Percentiles rank a stretch among this genome's conserved stretches.
These are phyloP conservation scores for Gymnogyps californianus DNA, from an alignment of 2,113 vertebrate species.

Conservation along the genomic window DNA sequence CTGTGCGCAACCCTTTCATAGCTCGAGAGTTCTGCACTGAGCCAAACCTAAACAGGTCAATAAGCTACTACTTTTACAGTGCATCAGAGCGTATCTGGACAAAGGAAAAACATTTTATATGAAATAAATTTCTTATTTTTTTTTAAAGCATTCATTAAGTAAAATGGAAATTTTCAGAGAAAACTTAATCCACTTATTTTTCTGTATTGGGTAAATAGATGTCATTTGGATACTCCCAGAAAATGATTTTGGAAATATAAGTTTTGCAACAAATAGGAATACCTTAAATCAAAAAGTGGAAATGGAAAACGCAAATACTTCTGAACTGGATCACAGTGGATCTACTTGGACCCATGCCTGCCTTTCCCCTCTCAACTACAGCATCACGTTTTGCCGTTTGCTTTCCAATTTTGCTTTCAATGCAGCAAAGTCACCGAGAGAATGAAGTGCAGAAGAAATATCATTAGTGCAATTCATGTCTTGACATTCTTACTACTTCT, in stretches of 20 bases:
- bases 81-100: neutral
- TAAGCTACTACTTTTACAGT: neutral
- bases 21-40: neutral
- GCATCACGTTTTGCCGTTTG: neutral
- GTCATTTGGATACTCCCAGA: neutral
- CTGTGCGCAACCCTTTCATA: neutral
- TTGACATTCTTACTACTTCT: neutral
- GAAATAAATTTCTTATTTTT: neutral
- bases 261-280: neutral
- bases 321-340: neutral
- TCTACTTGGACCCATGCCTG: neutral
- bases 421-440: neutral
- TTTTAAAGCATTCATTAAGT: neutral
- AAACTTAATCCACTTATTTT: neutral
- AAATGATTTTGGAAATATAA: neutral
- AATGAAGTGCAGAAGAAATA: neutral
- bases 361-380: neutral
- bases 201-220: neutral
- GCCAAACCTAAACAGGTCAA: slow-evolving; percentile 1
- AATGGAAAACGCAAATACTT: neutral
- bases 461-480: neutral
- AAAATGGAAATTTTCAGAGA: neutral
- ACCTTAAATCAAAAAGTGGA: neutral
- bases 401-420: neutral
- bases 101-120: neutral